Evolutionary conservation across 2,888 invertebrate species (phyloP), one percentile per base, ranked within the genome.

Genomic region (Platerodrilus igneus): DNA sequence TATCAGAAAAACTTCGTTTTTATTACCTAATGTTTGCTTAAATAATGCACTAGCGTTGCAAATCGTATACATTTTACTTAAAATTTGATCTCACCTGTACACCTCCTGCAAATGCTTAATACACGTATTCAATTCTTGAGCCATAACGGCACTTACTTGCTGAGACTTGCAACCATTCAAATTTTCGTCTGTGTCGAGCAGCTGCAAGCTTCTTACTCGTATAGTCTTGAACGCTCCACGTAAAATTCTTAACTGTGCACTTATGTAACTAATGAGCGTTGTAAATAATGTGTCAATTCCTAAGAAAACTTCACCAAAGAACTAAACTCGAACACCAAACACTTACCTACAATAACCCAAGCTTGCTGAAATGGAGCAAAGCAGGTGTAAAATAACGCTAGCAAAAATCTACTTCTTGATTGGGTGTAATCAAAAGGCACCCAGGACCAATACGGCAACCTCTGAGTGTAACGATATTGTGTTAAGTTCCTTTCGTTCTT

Each of bases 221-320:
- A 59, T 51, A 3, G 53, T 51, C 37, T 40, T 47, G 33, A 59
- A 57, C 3, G 56, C 55, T 6, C 52, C 59, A 37, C 53, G 51
- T 13, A 59, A 37, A 15, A 56, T 48, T 25, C 42, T 37, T 10
- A 59, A 41, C 27, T 59, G 56, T 1, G 51, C 52, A 14, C 55
- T 55, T 8, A 50, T 44, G 23, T 53, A 53, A 30, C 50, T 53
- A 4, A 57, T 39, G 1, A 57, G 27, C 14, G 52, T 47, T 21
- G 51, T 51, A 33, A 54, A 57, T n/a, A 57, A 26, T 10, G 54
- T 53, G 42, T 59, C 59, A 9, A 54, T 47, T 18, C 54, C 56
- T 56, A 33, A 27, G 48, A 43, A 4, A 18, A 21, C 7, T n/a
- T n/a, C n/a, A n/a, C n/a, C n/a, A n/a, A 26, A 18, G 3, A 9